These are phyloP conservation scores for Syrista parreyssii DNA, from an alignment of 2,888 invertebrate species.

Conservation along the genomic window DNA sequence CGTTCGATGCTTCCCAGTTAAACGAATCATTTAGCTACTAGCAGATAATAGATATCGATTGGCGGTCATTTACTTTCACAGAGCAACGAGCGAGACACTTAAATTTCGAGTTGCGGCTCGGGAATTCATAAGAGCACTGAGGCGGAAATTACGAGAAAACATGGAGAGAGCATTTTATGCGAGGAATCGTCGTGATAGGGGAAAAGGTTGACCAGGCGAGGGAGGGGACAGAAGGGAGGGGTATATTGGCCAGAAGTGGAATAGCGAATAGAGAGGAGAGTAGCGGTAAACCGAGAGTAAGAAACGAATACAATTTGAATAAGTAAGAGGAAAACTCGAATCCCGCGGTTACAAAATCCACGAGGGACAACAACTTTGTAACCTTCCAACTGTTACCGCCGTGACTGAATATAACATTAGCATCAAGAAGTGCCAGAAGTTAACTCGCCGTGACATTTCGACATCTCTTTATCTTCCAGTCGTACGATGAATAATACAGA, in stretches of 20 bases:
- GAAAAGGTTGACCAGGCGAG: background rate
- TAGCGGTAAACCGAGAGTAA: background rate
- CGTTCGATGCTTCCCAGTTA: background rate
- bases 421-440: conserved; percentile 56
- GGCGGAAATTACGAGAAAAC: background rate
- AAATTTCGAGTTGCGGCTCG: background rate
- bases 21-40: background rate
- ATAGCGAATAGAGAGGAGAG: conserved; percentile 16
- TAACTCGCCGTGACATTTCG: conserved; percentile 57
- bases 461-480: conserved; percentile 51
- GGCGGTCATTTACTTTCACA: background rate
- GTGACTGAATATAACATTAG: conserved; percentile 50
- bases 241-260: background rate
- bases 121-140: background rate
- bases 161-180: background rate
- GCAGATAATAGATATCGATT: background rate
- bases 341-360: conserved; percentile 44
- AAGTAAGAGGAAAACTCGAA: conserved; percentile 38
- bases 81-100: background rate
- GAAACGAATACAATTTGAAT: conserved; percentile 48
- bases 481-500: background rate
- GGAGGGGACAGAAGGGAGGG: background rate
- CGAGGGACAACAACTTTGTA: conserved; percentile 49
- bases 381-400: conserved; percentile 47
- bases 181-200: background rate